Base-by-base conservation (phyloP, 2,113 vertebrate species). In the Rhabdornis inornatus region DNA sequence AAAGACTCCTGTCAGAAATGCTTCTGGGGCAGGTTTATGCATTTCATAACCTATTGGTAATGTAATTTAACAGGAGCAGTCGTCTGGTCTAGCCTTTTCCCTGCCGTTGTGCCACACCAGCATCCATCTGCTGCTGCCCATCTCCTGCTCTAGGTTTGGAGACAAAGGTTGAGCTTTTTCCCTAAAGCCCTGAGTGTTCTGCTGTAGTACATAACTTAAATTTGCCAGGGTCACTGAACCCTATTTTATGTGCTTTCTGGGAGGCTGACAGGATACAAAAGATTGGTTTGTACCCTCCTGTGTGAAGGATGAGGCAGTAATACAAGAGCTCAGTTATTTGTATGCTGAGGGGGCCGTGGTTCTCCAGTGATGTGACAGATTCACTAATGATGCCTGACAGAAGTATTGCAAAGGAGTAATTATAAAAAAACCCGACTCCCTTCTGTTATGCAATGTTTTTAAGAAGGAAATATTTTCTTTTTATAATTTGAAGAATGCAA, bases 351-450 rank as follows among this genome's bases (percentile, higher is more conserved):
- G 91, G 92, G 82, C 96, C 23, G 2, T 89, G 83, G 78, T 81
- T 98, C 90, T 97, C 96, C 93, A 90, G 89, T 86, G 95, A 98
- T 96, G 94, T 94, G 98, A 98, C 95, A 97, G 94, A 95, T 97
- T 90, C 59, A 13, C 96, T 98, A 98, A 99, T 97, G 53, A 96
- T 97, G 98, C 94, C 97, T 98, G 98, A 98, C 98, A 97, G 97
- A 96, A 97, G 77, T 97, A 92, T 98, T 96, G 97, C 97, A 97
- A 98, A 98, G 96, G 92, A 97, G 72, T 93, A 94, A 96, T 97
- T 97, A 92, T 96, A 90, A 82, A 83, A 83, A 77, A 35, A 6
- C 1, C 9, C 25, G 50, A 28, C 35, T 53, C 49, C 83, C 75
- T 77, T 77, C 64, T 92, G 4, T 88, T 87, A 56, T 13, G 69